phyloP scores from a whole-genome alignment of 2,888 invertebrate species.

The Rotaria sp. region DNA sequence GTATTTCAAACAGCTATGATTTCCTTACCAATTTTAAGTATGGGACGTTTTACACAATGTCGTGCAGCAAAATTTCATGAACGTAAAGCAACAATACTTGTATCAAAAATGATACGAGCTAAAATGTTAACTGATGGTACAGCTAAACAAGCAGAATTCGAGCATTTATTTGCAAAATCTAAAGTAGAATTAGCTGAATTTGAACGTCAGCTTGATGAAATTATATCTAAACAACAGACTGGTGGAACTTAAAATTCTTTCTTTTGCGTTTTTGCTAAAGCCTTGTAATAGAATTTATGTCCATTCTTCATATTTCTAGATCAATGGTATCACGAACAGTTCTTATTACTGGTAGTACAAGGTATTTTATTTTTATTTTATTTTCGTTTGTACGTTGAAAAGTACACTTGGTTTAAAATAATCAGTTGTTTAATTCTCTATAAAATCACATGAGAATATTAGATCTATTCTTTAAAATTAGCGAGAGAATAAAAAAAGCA shows the following conservation, averaged over 20 bases:
- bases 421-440: no score
- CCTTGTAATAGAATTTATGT: no score
- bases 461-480: no score
- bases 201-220: background rate
- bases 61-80: background rate
- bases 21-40: background rate
- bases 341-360: constrained; percentile 17
- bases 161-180: background rate
- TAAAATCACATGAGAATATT: no score
- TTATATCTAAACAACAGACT: background rate
- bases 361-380: background rate
- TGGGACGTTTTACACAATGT: background rate
- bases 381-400: background rate
- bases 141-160: background rate
- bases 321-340: background rate
- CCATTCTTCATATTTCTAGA: background rate
- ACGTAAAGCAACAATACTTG: background rate
- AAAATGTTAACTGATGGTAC: constrained; percentile 20
- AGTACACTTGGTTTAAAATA: no score
- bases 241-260: background rate
- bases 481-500: no score
- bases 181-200: background rate
- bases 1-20: background rate
- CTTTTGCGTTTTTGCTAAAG: no score
- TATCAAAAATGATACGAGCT: background rate